A percentile compares a stretch with the other conserved stretches of the same genome.
Evolutionary conservation across 1,140 invertebrate genomes (phyloP).

Genomic region (Globodera rostochiensis): DNA sequence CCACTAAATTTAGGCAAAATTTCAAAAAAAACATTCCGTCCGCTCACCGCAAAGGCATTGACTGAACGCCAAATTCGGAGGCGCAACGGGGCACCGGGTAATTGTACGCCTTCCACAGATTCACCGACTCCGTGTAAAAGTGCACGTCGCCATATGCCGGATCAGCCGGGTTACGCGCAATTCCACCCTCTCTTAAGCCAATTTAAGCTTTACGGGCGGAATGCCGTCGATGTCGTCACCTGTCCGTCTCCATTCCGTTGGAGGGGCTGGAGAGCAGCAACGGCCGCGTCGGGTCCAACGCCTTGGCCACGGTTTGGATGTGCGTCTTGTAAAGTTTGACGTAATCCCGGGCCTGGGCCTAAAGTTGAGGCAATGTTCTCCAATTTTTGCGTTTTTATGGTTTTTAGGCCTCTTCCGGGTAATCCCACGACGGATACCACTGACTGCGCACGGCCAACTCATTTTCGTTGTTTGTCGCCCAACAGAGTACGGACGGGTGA

Average conservation of each 20-base stretch:
- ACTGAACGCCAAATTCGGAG: conserved; percentile 94
- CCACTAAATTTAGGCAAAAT: conserved; percentile 7
- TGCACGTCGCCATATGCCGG: conserved; percentile 87
- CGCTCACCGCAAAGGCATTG: conserved; percentile 75
- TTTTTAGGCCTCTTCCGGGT: not conserved
- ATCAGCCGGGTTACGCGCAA: conserved; percentile 72
- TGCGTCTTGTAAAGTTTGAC: conserved; percentile 81
- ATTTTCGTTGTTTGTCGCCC: conserved; percentile 96
- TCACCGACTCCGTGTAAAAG: conserved; percentile 82
- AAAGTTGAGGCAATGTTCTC: conserved; percentile 40
- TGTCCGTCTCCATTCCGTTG: conserved; percentile 79
- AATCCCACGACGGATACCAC: conserved; percentile 6
- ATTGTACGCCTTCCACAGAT: conserved; percentile 78
- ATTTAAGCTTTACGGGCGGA: conserved; percentile 22
- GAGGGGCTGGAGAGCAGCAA: conserved; percentile 87
- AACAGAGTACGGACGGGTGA: conserved; percentile 83
- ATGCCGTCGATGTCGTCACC: conserved; percentile 48
- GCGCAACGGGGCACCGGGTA: conserved; percentile 83
- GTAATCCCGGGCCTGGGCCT: conserved; percentile 74
- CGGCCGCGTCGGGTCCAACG: conserved; percentile 72
- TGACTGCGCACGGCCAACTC: conserved; percentile 71
- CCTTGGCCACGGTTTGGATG: conserved; percentile 71
- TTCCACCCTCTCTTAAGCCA: conserved; percentile 36
- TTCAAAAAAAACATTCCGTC: conserved; percentile 45
- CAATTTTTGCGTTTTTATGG: not conserved